These are phyloP conservation scores for Nemurella pictetii DNA, from an alignment of 2,888 invertebrate genomes.

Conservation along the genomic window DNA sequence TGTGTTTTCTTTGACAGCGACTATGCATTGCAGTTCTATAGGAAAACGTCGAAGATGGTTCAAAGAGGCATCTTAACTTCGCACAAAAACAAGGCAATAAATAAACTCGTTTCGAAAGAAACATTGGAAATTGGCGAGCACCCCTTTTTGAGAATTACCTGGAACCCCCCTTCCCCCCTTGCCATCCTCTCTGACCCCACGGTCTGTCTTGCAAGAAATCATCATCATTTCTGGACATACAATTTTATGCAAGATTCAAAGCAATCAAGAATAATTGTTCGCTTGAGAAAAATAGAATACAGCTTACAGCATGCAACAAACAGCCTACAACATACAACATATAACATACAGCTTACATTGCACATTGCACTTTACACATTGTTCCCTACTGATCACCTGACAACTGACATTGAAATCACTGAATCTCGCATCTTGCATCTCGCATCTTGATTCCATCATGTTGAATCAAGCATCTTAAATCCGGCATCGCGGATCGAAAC, in stretches of 20 bases:
- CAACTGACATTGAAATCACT: neutral
- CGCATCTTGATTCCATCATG: neutral
- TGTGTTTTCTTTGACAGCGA: neutral
- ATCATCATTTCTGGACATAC: no score
- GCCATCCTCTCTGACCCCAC: no score
- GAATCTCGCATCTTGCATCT: neutral
- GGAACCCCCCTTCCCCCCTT: neutral
- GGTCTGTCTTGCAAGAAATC: no score
- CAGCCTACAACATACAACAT: no score
- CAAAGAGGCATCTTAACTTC: neutral
- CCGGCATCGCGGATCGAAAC: neutral
- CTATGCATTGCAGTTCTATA: neutral
- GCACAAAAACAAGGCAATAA: constrained; percentile 14
- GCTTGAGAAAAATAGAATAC: no score
- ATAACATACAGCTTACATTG: no score
- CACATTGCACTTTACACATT: no score
- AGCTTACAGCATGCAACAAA: no score
- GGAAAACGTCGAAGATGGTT: neutral
- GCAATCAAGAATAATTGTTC: no score
- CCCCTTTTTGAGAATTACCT: constrained; percentile 9
- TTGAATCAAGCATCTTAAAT: no score
- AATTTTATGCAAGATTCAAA: no score
- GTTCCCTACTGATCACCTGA: no score
- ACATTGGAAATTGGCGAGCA: neutral
- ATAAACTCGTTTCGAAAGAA: neutral